Conservation (phyloP, 2,113 vertebrate genomes). For the Coturnix japonica region DNA sequence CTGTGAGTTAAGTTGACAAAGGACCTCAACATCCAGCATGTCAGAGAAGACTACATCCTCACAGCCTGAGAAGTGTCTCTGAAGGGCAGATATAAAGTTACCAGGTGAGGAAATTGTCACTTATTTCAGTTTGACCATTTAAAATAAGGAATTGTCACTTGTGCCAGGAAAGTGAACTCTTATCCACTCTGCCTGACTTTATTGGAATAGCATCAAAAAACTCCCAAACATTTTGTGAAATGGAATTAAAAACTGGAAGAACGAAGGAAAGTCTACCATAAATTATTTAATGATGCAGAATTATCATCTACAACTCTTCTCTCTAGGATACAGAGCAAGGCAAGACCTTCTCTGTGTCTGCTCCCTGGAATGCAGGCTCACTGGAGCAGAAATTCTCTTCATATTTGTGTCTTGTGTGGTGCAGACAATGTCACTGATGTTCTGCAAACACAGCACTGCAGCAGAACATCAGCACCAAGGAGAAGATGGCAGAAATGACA, state of each 20-base stretch:
- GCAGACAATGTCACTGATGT: not conserved
- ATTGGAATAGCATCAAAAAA: not conserved
- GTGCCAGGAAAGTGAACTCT: not conserved
- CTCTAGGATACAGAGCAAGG: not conserved
- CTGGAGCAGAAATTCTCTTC: conserved; percentile 28
- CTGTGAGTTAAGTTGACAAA: not conserved
- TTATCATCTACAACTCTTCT: not conserved
- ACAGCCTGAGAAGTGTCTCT: not conserved
- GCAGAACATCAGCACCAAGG: not conserved
- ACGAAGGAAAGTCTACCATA: not conserved
- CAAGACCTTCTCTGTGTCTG: not conserved
- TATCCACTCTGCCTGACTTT: not conserved
- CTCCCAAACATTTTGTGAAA: not conserved
- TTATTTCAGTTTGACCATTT: accelerated
- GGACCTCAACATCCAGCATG: not conserved
- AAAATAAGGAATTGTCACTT: not conserved
- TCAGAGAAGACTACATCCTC: not conserved
- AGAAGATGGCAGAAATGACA: not conserved
- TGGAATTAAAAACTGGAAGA: not conserved
- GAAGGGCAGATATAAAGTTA: not conserved
- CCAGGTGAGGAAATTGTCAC: not conserved
- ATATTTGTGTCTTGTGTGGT: not conserved
- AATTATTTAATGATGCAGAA: not conserved
- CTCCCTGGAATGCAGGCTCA: not conserved
- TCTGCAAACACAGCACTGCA: not conserved